phyloP scores from a whole-genome alignment of 2,113 vertebrate species.

The Notechis scutatus region DNA sequence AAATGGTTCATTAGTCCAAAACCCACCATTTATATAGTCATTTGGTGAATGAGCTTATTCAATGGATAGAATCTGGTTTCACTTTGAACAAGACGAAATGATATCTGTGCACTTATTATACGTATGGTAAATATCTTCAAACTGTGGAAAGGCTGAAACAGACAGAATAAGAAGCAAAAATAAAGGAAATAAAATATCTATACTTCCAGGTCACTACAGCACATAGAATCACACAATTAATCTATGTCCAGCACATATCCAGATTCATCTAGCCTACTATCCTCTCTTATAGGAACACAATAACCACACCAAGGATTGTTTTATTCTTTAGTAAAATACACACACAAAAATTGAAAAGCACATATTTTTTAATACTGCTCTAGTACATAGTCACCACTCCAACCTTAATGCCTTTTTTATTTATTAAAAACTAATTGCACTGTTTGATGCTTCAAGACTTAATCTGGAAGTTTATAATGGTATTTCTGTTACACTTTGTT shows the following conservation, averaged over 20 bases:
- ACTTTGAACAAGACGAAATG: neutral
- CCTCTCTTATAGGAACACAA: neutral
- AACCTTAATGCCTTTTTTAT: neutral
- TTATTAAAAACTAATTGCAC: neutral
- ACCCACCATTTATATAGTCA: neutral
- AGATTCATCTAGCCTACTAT: neutral
- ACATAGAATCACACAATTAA: neutral
- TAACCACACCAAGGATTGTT: neutral
- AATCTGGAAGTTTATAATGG: neutral
- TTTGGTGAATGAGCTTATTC: neutral
- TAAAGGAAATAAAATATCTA: neutral
- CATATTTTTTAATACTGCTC: neutral
- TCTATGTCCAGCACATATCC: neutral
- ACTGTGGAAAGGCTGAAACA: neutral
- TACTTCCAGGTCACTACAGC: neutral
- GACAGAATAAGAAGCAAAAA: neutral
- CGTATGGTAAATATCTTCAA: neutral
- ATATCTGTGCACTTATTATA: neutral
- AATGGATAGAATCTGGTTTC: neutral
- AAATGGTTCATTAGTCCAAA: neutral
- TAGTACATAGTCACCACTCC: neutral
- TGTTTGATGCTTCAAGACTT: neutral
- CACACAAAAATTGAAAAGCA: neutral
- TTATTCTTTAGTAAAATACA: neutral
- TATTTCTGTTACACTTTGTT: neutral